Evolutionary conservation across 1,140 invertebrate genomes (phyloP).

Genomic region (Cryptotermes secundus): DNA sequence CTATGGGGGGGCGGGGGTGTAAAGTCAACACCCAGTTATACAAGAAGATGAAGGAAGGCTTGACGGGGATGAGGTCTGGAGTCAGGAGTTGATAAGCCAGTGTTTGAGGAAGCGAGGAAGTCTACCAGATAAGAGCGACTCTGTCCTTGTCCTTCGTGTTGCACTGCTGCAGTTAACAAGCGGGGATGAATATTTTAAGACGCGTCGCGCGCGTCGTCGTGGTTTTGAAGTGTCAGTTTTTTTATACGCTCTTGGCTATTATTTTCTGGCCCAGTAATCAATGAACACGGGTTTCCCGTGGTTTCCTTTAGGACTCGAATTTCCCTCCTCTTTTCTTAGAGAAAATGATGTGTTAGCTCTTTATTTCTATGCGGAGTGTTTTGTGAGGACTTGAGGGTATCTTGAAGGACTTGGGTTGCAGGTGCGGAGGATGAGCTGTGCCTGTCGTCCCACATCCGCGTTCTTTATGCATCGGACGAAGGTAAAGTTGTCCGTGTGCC

Average conservation of each 20-base stretch:
- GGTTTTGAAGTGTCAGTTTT: constrained; percentile 18
- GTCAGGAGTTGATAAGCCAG: not conserved
- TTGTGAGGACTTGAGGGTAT: not conserved
- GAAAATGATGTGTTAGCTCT: not conserved
- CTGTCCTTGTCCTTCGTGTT: not conserved
- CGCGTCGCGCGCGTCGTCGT: not conserved
- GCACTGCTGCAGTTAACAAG: not conserved
- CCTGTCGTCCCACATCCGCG: not conserved
- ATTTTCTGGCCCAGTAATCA: constrained; percentile 16
- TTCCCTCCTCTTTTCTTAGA: not conserved
- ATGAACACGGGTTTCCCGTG: not conserved
- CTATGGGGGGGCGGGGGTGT: not conserved
- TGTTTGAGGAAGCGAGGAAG: not conserved
- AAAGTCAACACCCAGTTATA: constrained; percentile 13
- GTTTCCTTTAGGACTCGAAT: not conserved
- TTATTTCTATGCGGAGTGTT: not conserved
- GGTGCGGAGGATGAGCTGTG: not conserved
- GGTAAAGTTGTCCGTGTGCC: too few relatives aligned
- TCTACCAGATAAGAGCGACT: not conserved
- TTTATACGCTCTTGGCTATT: not conserved
- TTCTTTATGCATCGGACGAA: not conserved
- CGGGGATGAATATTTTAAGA: not conserved
- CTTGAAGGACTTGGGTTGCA: not conserved
- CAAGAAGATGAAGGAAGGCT: constrained; percentile 5
- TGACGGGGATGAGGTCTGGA: not conserved